phyloP scores from a whole-genome alignment of 64 coral and sea anemone genomes.

The Porites lutea region DNA sequence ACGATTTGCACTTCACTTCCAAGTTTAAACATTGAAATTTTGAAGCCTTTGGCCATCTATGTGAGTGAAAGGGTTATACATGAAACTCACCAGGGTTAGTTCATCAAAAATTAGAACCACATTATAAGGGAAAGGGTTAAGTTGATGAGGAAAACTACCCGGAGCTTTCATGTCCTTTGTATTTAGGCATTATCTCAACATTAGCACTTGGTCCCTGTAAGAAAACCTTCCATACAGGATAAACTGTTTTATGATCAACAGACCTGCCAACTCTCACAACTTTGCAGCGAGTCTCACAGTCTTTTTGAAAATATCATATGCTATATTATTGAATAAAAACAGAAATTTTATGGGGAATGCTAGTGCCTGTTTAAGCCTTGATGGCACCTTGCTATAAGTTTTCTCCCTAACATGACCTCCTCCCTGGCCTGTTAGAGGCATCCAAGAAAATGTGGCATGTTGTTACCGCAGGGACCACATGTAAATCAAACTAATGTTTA shows the following conservation, averaged over 20 bases:
- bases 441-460: too few species aligned
- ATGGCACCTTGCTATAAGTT: too few species aligned
- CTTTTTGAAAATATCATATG: neutral
- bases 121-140: slow-evolving; percentile 17
- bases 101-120: slow-evolving; percentile 1
- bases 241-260: neutral
- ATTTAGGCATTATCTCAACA: neutral
- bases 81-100: neutral
- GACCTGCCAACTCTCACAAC: neutral
- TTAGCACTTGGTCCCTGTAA: neutral
- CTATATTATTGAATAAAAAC: neutral
- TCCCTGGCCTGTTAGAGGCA: too few species aligned
- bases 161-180: neutral
- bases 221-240: neutral
- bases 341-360: too few species aligned
- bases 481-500: too few species aligned
- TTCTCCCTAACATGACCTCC: too few species aligned
- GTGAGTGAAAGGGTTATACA: neutral
- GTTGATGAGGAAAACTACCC: neutral
- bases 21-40: neutral
- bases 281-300: neutral
- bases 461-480: too few species aligned
- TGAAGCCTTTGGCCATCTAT: too few species aligned
- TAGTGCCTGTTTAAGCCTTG: too few species aligned
- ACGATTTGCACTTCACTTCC: too few species aligned